Conservation (phyloP, 2,888 invertebrate genomes). For the Cryptus viduatorius region DNA sequence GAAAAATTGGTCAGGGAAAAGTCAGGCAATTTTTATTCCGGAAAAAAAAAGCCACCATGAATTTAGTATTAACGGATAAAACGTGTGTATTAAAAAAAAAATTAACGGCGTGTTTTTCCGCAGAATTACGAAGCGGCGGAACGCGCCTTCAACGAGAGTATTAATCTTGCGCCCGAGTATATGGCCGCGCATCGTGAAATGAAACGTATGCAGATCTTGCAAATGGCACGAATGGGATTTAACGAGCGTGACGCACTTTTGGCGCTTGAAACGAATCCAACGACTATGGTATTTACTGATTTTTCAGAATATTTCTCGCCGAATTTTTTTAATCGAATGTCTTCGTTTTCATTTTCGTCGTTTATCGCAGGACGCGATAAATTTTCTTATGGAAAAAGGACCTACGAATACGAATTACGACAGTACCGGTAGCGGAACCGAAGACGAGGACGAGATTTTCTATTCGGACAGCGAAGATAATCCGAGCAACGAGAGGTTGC, state of each 20-base stretch:
- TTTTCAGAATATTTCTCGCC: neutral
- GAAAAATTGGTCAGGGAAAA: too few species aligned
- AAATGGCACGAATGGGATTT: constrained; percentile 71
- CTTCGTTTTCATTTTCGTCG: neutral
- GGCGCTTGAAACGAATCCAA: constrained; percentile 58
- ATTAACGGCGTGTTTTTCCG: neutral
- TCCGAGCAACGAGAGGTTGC: constrained; percentile 63
- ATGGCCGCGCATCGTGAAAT: constrained; percentile 70
- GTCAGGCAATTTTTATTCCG: neutral
- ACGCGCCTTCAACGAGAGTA: constrained; percentile 68
- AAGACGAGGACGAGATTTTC: constrained; percentile 67
- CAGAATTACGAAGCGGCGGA: constrained; percentile 72
- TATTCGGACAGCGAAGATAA: constrained; percentile 72
- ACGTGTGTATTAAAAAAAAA: constrained; percentile 4
- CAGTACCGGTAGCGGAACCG: constrained; percentile 23
- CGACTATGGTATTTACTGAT: constrained; percentile 61
- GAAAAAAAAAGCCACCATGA: neutral
- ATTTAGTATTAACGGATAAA: neutral
- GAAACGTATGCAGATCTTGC: constrained; percentile 67
- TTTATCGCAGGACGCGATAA: constrained; percentile 65
- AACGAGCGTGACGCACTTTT: constrained; percentile 66
- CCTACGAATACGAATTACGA: constrained; percentile 38
- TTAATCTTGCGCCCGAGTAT: constrained; percentile 68
- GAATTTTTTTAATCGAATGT: neutral
- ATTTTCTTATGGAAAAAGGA: constrained; percentile 53